Base-by-base conservation (phyloP, 2,797 vertebrate species). In the Syndactyla subalaris region DNA sequence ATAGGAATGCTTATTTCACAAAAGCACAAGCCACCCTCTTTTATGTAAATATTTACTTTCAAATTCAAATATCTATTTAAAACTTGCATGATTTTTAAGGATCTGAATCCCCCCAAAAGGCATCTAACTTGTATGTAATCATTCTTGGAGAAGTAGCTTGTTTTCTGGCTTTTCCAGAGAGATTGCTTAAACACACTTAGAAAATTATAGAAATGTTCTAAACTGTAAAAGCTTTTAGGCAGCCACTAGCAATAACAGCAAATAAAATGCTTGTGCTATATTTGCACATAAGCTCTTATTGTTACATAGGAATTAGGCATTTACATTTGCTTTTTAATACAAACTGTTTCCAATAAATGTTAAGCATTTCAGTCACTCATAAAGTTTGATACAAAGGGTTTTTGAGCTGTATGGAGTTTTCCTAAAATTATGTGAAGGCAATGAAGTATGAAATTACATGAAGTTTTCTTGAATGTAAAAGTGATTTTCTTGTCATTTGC, bases 1-100 rank as follows among this genome's bases (percentile, higher is more conserved):
- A 55, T 27, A 66, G 39, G 70, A 92, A 81, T 41, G 38, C 19
- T 62, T 41, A 30, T 88, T 92, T 78, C 7, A 32, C 19, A 46
- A 72, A 84, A 86, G 26, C 29, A 58, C 29, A 70, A 79, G n/a
- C 16, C 12, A 41, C 16, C 10, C 6, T 48, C 36, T 66, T 65
- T 51, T 61, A 55, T 48, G 17, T 84, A 88, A 92, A 90, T 92
- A 81, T 78, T 93, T 94, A 75, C 27, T 51, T 87, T 79, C 39
- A 34, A 7, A 24, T 91, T 87, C 16, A 81, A 85, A 48, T 71
- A 71, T 70, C 45, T 87, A 8, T 93, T 76, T 87, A 41, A 67
- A 89, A 76, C 39, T 79, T 84, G 30, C 14, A 2, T 79, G 22
- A 41, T 73, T 82, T 39, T 75, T 84, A 85, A 73, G 55, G 43